These are phyloP conservation scores for Uria lomvia DNA, from an alignment of 2,113 vertebrate genomes.

Conservation along the genomic window DNA sequence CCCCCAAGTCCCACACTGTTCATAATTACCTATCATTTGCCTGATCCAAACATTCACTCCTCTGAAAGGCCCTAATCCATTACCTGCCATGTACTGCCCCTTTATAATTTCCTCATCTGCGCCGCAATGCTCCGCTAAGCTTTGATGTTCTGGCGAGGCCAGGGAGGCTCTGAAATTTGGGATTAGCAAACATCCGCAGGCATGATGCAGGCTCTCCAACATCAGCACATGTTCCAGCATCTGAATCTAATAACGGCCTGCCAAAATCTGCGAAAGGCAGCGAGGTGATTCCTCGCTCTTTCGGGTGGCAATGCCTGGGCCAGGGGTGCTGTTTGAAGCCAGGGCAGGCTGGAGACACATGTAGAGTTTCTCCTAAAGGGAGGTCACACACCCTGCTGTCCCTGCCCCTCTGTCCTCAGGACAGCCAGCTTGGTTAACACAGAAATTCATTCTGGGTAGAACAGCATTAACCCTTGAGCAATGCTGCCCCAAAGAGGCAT, in stretches of 20 bases:
- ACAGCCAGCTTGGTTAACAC: not conserved
- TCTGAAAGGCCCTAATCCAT: slow-evolving; percentile 30
- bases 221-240: not conserved
- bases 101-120: slow-evolving; percentile 15
- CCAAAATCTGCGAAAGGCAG: not conserved
- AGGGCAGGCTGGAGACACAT: not conserved
- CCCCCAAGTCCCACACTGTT: not conserved
- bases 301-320: not conserved
- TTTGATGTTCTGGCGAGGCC: slow-evolving; percentile 48
- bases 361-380: not conserved
- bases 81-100: slow-evolving; percentile 31
- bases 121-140: not conserved
- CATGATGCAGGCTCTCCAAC: slow-evolving; percentile 1
- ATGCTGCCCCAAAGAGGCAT: not conserved
- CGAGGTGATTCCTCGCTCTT: not conserved
- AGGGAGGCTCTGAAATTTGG: slow-evolving; percentile 39
- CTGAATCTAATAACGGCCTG: not conserved
- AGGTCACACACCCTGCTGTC: not conserved
- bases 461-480: not conserved
- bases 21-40: slow-evolving; percentile 1
- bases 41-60: not conserved
- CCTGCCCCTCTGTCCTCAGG: not conserved
- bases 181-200: slow-evolving; percentile 45
- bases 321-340: not conserved
- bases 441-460: not conserved